Percentiles rank a stretch among this genome's conserved stretches.
These are phyloP conservation scores for Microctonus aethiopoides DNA, from an alignment of 2,888 invertebrate genomes.

Conservation along the genomic window DNA sequence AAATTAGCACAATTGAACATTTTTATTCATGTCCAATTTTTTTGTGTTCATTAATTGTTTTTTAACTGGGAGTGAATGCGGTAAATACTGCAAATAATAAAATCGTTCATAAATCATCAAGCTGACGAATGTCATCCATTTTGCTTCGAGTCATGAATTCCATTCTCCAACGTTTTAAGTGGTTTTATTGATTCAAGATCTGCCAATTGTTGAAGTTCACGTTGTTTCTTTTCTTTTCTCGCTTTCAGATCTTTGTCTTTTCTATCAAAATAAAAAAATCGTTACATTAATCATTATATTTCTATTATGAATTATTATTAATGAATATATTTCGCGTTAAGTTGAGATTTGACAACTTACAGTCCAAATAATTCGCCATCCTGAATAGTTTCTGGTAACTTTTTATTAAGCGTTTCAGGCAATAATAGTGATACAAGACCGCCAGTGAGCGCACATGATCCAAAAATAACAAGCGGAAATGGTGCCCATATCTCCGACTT, in stretches of 20 bases:
- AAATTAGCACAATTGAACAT: background rate
- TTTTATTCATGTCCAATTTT: background rate
- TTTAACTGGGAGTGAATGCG: conserved; percentile 34
- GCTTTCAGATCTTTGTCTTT: conserved; percentile 33
- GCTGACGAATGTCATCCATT: conserved; percentile 52
- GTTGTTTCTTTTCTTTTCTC: conserved; percentile 34
- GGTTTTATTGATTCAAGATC: conserved; percentile 56
- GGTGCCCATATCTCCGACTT: conserved; percentile 72
- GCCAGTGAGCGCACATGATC: conserved; percentile 70
- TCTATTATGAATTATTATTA: too few relatives aligned
- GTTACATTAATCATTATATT: background rate
- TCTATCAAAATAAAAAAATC: conserved; percentile 25
- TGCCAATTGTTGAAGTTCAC: conserved; percentile 46
- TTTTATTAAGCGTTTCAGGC: conserved; percentile 76
- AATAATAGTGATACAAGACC: conserved; percentile 72
- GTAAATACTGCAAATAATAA: conserved; percentile 41
- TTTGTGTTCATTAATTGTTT: conserved; percentile 1
- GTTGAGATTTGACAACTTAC: conserved; percentile 61
- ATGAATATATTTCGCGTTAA: too few relatives aligned
- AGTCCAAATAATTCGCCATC: conserved; percentile 74
- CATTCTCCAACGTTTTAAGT: conserved; percentile 57
- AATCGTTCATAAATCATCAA: conserved; percentile 29
- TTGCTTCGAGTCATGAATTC: conserved; percentile 57
- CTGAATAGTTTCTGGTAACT: conserved; percentile 75
- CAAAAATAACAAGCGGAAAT: conserved; percentile 73